Base-by-base conservation (phyloP, 2,888 invertebrate genomes). In the Holacanthella duospinosa region DNA sequence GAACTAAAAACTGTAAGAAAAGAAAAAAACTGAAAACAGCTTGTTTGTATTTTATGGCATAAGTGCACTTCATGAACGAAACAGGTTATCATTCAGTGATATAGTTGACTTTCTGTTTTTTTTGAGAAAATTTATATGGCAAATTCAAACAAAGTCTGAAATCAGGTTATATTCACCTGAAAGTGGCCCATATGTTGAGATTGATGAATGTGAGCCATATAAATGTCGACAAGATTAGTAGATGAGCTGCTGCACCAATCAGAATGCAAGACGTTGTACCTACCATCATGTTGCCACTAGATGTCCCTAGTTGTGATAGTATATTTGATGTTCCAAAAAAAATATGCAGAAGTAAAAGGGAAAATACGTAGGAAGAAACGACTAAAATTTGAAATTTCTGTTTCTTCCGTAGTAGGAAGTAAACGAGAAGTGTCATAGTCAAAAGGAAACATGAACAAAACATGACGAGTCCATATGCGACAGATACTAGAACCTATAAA, bases 111-210 rank as follows among this genome's bases (percentile, higher is more conserved):
- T n/a, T n/a, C n/a, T n/a, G n/a, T n/a, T n/a, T n/a, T n/a, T n/a
- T n/a, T n/a, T n/a, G n/a, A n/a, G n/a, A n/a, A n/a, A n/a, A n/a
- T n/a, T n/a, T n/a, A n/a, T n/a, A n/a, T n/a, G n/a, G n/a, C n/a
- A n/a, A n/a, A n/a, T n/a, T n/a, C n/a, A n/a, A n/a, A n/a, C n/a
- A n/a, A n/a, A n/a, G n/a, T n/a, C n/a, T n/a, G n/a, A n/a, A n/a
- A n/a, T n/a, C 36, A 9, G 6, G 36, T 36, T 9, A 25, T 53
- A 19, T 36, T 28, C 27, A 73, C 73, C 66, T 70, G 59, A 72
- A 72, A 55, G 69, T 71, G 16, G 65, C 65, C 64, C 68, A 71
- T 24, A 72, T 56, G 55, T 72, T 69, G 48, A 66, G 64, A 43
- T 68, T 70, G 48, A 72, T 68, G 4, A 70, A 61, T 3, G 68